These are phyloP conservation scores for Asteroscopus sphinx DNA, from an alignment of 2,888 invertebrate species.

Conservation along the genomic window DNA sequence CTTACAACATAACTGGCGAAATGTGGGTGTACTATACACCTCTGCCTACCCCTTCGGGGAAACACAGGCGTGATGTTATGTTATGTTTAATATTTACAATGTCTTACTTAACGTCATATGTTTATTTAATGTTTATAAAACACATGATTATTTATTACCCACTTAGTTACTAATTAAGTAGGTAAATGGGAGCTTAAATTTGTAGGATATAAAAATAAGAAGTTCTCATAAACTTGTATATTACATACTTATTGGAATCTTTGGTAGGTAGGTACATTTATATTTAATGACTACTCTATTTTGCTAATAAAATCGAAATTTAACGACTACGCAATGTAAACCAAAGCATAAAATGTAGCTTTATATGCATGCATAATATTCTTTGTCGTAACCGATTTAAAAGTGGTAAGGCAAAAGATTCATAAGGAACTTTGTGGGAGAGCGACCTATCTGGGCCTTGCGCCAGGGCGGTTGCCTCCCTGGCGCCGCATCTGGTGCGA, in stretches of 20 bases:
- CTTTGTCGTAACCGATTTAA: conserved; percentile 7
- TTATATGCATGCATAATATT: background rate
- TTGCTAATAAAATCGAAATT: conserved; percentile 46
- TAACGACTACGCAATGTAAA: conserved; percentile 41
- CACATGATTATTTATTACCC: conserved; percentile 29
- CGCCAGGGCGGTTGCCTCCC: no score
- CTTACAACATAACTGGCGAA: no score
- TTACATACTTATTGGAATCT: conserved; percentile 24
- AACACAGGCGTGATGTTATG: no score
- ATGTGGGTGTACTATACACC: no score
- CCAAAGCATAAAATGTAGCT: conserved; percentile 13
- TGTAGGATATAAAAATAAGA: conserved; percentile 8
- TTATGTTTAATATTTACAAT: background rate
- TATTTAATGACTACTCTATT: conserved; percentile 39
- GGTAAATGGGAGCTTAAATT: conserved; percentile 11
- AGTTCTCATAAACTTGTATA: conserved; percentile 19
- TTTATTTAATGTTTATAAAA: conserved; percentile 17
- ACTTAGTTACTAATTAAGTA: conserved; percentile 15
- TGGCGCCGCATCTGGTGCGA: no score
- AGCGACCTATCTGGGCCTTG: no score
- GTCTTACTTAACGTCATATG: conserved; percentile 1
- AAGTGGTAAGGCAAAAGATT: conserved; percentile 21
- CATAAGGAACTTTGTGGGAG: conserved; percentile 68
- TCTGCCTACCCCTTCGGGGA: no score
- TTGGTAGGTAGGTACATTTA: conserved; percentile 9